Conservation (phyloP, 1,140 invertebrate genomes). For the roundworm (Caenorhabditis elegans) region DNA sequence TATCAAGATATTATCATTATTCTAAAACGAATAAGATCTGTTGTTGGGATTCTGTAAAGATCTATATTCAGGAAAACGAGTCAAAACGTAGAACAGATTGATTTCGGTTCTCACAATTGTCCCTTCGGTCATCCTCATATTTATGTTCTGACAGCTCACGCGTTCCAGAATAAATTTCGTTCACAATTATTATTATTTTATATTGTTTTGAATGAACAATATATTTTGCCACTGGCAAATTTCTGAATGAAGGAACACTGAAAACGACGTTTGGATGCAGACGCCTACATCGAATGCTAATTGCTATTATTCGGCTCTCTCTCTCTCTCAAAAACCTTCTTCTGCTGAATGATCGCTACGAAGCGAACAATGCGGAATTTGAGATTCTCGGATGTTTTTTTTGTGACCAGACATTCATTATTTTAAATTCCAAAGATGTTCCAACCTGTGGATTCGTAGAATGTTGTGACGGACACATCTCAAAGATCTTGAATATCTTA, state of each 20-base stretch:
- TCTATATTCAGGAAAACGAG: neutral
- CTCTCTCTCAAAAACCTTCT: neutral
- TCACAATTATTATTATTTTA: neutral
- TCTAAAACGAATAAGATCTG: conserved; percentile 3
- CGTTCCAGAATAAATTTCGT: neutral
- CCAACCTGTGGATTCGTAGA: neutral
- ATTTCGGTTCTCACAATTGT: too few relatives aligned
- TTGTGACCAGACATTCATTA: conserved; percentile 6
- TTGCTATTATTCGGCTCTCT: conserved; percentile 21
- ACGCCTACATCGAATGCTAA: conserved; percentile 13
- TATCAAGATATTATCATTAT: neutral
- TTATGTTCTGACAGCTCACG: neutral
- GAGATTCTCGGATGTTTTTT: conserved; percentile 20
- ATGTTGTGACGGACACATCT: neutral
- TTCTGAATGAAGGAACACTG: neutral
- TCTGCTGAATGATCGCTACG: neutral
- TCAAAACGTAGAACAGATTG: too few relatives aligned
- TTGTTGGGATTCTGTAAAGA: conserved; percentile 26
- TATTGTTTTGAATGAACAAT: conserved; percentile 22
- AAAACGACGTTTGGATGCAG: neutral
- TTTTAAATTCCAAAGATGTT: conserved; percentile 1
- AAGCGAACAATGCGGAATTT: conserved; percentile 15
- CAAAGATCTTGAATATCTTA: neutral
- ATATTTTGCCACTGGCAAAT: neutral
- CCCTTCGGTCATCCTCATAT: neutral